Evolutionary conservation across 2,797 vertebrate genomes (phyloP), one percentile per base, ranked within the genome.

Genomic region (Salarias fasciatus): DNA sequence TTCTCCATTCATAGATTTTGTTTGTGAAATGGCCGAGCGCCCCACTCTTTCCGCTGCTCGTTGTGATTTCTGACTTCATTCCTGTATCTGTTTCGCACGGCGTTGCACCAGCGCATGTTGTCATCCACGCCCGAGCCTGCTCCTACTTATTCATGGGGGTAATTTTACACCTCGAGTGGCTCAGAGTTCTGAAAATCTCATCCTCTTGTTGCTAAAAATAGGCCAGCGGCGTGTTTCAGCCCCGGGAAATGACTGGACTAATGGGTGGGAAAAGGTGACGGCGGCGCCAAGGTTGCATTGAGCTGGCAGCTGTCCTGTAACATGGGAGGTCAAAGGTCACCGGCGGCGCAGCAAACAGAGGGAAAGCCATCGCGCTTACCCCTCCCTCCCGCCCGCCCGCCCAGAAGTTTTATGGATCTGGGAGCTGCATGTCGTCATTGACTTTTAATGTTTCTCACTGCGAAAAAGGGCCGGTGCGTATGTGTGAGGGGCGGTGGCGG

Each of bases 281-380:
- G 29, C 94, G 92, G 45, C 93, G 94, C 85, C 95, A 95, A 60
- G 92, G 94, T 65, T 94, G 93, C 89, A 95, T 94, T 87, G 95
- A 94, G 71, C 83, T 95, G 75, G 92, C 94, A 51, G 94, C 93
- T 59, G 87, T 93, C 46, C 61, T 49, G 91, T 93, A 42, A 93
- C 93, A 45, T 92, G 92, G 30, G 18, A 15, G 56, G 92, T 94
- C 40, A 95, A 92, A 81, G 87, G 72, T 64, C 91, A 88, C 41
- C 87, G 90, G 56, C 80, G 91, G 31, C 93, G 92, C 54, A 73
- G 92, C 53, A 89, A 91, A 69, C 91, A 87, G 88, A 94, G 92
- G 92, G 54, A 91, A 93, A 84, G 91, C 93, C 83, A 71, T 29
- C n/a, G n/a, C n/a, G 45, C 43, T 35, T 11, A 28, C 53, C 43